Base-by-base conservation (phyloP, 2,888 invertebrate genomes). In the Helobdella robusta region DNA sequence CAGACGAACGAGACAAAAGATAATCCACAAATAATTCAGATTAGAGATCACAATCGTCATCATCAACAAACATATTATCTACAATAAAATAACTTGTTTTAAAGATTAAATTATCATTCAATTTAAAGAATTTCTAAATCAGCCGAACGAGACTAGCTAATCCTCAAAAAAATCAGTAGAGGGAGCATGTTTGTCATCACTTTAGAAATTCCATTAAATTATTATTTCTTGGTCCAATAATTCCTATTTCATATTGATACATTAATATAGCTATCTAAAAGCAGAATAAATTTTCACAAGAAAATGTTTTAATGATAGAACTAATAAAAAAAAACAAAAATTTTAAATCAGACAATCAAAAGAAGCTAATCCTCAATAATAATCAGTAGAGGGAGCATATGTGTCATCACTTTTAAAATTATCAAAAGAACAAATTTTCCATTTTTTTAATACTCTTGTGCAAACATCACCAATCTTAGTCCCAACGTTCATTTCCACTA, bases 171-270 rank as follows among this genome's bases (percentile, higher is more conserved):
- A 20, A n/a, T 69, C 65, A 60, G 69, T 40, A 69, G 69, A 69
- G 69, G 69, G 69, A 69, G 69, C 69, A 69, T 69, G 35, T 3
- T 59, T 67, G 56, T 67, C 69, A 69, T 69, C 69, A 69, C 32
- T 11, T 44, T 48, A 48, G 23, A 15, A 1, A 52, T 36, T 40
- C 40, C 23, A 23, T 40, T 32, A 60, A 40, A 40, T 59, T 18
- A 40, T 40, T 15, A 40, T 15, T 40, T 15, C 15, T 15, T 15
- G 15, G 44, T 40, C 44, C 11, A 40, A 15, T 40, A 40, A 15
- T 40, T 40, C 15, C 15, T 11, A 15, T 15, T 15, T 15, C 11
- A 15, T 40, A 40, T 15, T 15, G 15, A 40, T 15, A 15, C 15
- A 40, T 15, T 40, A 40, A 15, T 40, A 40, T 11, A 40, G 44